A percentile compares a stretch with the other conserved stretches of the same genome.
Evolutionary conservation across 2,888 invertebrate species (phyloP).

Genomic region (Metalampra italica): DNA sequence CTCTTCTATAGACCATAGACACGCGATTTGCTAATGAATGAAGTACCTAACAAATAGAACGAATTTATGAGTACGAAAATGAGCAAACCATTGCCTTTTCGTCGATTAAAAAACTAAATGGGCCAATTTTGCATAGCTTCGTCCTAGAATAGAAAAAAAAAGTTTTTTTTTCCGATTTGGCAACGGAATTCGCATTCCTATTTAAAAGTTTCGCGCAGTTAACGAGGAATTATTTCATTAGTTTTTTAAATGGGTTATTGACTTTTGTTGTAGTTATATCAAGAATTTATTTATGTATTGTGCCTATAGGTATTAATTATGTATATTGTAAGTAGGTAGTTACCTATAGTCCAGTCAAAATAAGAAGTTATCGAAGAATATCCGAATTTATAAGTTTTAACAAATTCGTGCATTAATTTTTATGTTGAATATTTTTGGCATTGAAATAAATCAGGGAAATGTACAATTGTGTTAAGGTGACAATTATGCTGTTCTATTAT

Average conservation of each 20-base stretch:
- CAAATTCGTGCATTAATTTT: too few relatives aligned
- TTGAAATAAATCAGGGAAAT: too few relatives aligned
- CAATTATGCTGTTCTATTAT: too few relatives aligned
- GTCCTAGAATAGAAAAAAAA: constrained; percentile 2
- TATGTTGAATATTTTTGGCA: too few relatives aligned
- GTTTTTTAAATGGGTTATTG: constrained; percentile 5
- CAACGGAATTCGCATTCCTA: constrained; percentile 5
- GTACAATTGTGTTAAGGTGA: too few relatives aligned
- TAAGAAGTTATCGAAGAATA: too few relatives aligned
- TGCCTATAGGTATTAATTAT: neutral
- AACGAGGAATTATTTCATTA: too few relatives aligned
- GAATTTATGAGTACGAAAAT: constrained; percentile 48
- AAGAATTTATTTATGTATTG: too few relatives aligned
- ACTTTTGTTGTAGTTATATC: neutral
- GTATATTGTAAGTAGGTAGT: too few relatives aligned
- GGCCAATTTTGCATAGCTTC: constrained; percentile 9
- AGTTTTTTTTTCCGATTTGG: constrained; percentile 1
- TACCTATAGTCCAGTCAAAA: too few relatives aligned
- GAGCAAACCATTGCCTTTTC: constrained; percentile 16
- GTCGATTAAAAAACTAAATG: constrained; percentile 18
- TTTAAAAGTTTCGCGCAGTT: constrained; percentile 2
- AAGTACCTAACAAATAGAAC: too few relatives aligned
- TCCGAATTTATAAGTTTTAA: too few relatives aligned
- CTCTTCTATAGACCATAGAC: constrained; percentile 59
- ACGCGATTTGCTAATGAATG: constrained; percentile 69